phyloP scores from a whole-genome alignment of 2,797 vertebrate genomes.

The Heteromormyrus szaboi region DNA sequence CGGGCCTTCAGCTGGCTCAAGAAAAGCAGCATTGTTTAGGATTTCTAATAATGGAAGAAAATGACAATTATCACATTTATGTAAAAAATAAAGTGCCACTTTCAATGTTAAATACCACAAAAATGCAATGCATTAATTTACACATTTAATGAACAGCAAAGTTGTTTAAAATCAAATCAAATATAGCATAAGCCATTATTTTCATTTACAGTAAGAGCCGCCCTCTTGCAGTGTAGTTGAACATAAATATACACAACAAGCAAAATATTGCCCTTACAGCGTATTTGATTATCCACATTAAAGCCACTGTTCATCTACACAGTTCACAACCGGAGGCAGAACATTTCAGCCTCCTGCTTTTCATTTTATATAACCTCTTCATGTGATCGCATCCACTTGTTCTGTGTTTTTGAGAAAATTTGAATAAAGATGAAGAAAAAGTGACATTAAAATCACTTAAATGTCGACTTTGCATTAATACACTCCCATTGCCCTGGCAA shows the following conservation, averaged over 20 bases:
- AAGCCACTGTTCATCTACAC: not conserved
- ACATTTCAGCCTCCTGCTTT: not conserved
- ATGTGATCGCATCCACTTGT: not conserved
- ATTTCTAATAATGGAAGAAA: not conserved
- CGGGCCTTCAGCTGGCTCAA: not conserved
- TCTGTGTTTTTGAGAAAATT: not conserved
- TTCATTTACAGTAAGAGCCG: not conserved
- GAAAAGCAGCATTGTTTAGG: not conserved
- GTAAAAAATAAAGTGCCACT: not conserved
- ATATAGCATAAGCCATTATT: not conserved
- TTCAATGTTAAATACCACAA: not conserved
- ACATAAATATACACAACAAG: not conserved
- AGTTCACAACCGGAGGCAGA: not conserved
- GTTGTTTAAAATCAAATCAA: slow-evolving; percentile 1
- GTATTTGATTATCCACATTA: not conserved
- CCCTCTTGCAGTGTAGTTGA: not conserved
- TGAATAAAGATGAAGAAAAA: not conserved
- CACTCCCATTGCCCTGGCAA: not conserved
- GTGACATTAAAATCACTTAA: not conserved
- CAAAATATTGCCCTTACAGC: not conserved
- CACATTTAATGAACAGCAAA: not conserved
- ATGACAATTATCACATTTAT: not conserved
- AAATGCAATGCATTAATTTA: not conserved
- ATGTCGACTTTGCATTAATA: not conserved
- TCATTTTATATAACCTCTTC: not conserved